phyloP scores from a whole-genome alignment of 2,113 vertebrate species.

The Grallaria varia region DNA sequence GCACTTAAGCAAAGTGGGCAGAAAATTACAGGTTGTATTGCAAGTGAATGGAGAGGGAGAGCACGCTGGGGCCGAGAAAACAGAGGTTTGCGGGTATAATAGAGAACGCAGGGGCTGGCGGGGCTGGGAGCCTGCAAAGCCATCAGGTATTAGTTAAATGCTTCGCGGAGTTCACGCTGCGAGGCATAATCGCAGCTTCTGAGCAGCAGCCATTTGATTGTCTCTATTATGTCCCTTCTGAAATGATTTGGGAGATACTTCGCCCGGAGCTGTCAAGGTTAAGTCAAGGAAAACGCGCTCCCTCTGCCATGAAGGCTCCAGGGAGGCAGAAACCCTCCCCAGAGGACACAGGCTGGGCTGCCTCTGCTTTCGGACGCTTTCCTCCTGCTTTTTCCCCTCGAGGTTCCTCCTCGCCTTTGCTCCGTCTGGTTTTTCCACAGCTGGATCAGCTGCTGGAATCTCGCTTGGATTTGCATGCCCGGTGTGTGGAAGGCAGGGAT shows the following conservation, averaged over 20 bases:
- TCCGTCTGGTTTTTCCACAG: neutral
- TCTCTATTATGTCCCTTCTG: slow-evolving; percentile 49
- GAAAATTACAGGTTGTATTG: slow-evolving; percentile 72
- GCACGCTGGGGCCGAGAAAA: slow-evolving; percentile 36
- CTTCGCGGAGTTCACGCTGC: slow-evolving; percentile 35
- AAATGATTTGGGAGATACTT: slow-evolving; percentile 35
- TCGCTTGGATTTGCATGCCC: accelerated
- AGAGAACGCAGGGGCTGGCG: neutral
- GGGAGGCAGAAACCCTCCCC: neutral
- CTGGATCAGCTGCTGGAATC: neutral
- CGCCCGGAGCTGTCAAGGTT: slow-evolving; percentile 47
- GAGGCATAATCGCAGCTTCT: slow-evolving; percentile 55
- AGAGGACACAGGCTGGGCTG: neutral
- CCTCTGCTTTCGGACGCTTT: neutral
- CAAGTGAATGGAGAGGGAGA: slow-evolving; percentile 59
- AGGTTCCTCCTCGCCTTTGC: neutral
- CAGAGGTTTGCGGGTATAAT: slow-evolving; percentile 39
- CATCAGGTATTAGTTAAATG: slow-evolving; percentile 67
- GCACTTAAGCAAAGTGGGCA: slow-evolving; percentile 70
- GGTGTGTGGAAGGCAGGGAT: neutral
- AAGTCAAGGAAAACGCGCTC: neutral
- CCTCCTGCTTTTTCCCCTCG: neutral
- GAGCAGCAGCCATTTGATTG: slow-evolving; percentile 56
- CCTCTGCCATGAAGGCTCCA: neutral
- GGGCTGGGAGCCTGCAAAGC: slow-evolving; percentile 16